Conservation (phyloP, 2,113 vertebrate genomes). For the Cyanocitta stelleri region DNA sequence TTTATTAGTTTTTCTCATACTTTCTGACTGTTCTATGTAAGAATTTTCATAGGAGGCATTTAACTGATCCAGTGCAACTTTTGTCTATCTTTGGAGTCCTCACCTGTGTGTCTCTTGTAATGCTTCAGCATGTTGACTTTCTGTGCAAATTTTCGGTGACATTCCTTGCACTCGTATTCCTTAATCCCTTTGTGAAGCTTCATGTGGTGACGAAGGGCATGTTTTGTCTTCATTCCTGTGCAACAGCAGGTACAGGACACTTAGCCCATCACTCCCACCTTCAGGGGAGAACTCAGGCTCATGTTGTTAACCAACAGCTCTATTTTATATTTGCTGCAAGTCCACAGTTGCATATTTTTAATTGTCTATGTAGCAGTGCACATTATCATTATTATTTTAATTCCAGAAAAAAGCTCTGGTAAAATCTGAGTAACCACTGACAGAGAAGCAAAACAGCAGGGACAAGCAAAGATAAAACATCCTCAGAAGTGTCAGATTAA, state of each 20-base stretch:
- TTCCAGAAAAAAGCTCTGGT: not conserved
- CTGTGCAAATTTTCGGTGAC: slow-evolving; percentile 95
- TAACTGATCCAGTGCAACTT: not conserved
- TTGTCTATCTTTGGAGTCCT: not conserved
- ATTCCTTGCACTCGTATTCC: slow-evolving; percentile 95
- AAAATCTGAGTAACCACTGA: not conserved
- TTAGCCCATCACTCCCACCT: not conserved
- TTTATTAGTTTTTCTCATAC: not conserved
- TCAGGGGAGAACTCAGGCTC: not conserved
- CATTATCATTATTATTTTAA: not conserved
- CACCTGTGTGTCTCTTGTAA: slow-evolving; percentile 95
- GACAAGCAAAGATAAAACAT: not conserved
- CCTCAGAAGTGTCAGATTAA: not conserved
- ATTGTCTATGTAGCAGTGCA: not conserved
- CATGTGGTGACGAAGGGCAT: slow-evolving; percentile 97
- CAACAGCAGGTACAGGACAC: not conserved
- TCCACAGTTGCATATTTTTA: not conserved
- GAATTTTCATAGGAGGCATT: not conserved
- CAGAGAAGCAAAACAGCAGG: not conserved
- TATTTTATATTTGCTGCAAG: not conserved
- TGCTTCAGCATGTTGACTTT: slow-evolving; percentile 99
- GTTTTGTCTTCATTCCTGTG: slow-evolving; percentile 98
- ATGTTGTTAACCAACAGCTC: not conserved
- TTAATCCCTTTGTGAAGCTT: slow-evolving; percentile 99
- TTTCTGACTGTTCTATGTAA: not conserved